Percentiles rank a stretch among this genome's conserved stretches.
phyloP scores from a whole-genome alignment of 2,888 invertebrate species.

The Lasioglossum figueresi region DNA sequence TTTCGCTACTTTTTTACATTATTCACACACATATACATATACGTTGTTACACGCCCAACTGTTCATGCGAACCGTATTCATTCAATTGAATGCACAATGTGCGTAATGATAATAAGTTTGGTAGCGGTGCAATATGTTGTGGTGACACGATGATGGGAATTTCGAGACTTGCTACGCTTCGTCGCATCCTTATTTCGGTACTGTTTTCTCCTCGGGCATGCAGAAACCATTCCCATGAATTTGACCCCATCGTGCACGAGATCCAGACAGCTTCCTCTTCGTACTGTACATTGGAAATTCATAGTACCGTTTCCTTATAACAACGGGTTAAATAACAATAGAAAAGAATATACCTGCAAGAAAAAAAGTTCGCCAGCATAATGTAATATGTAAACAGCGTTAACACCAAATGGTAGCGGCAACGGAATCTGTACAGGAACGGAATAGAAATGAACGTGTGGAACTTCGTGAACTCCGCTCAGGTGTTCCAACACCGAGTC shows the following conservation, averaged over 20 bases:
- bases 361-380: conserved; percentile 76
- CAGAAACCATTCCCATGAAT: conserved; percentile 77
- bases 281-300: conserved; percentile 38
- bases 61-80: conserved; percentile 64
- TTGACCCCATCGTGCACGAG: conserved; percentile 27
- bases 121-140: conserved; percentile 71
- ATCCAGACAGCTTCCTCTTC: conserved; percentile 58
- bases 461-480: conserved; percentile 70
- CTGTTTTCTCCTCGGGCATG: conserved; percentile 69
- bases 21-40: not conserved
- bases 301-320: conserved; percentile 6
- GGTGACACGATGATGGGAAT: conserved; percentile 63
- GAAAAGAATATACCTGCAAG: conserved; percentile 72
- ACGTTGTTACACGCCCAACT: conserved; percentile 52
- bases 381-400: conserved; percentile 77
- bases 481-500: conserved; percentile 76
- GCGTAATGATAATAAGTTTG: conserved; percentile 68
- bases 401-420: conserved; percentile 75
- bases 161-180: conserved; percentile 74
- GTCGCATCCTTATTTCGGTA: conserved; percentile 72
- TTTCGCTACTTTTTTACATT: conserved; percentile 64
- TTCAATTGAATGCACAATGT: conserved; percentile 66
- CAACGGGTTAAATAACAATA: conserved; percentile 2
- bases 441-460: conserved; percentile 77
- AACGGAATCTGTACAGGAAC: conserved; percentile 72